Evolutionary conservation across 2,113 vertebrate species (phyloP).

Genomic region (Brachyistius frenatus): DNA sequence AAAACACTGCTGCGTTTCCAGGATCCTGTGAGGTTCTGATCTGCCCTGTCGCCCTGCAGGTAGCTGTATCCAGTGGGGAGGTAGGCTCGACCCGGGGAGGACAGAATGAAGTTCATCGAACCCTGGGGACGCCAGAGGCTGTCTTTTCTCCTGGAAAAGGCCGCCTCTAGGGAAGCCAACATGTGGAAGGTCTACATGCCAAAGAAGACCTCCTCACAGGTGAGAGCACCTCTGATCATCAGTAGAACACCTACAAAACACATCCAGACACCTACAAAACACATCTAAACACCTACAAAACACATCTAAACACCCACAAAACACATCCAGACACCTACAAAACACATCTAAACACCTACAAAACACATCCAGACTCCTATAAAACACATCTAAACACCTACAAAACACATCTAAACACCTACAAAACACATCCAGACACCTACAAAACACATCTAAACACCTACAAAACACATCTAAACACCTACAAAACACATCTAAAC

Average conservation of each 20-base stretch:
- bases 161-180: slow-evolving; percentile 95
- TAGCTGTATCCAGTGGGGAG: slow-evolving; percentile 97
- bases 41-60: slow-evolving; percentile 79
- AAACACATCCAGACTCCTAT: no score
- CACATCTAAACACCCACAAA: no score
- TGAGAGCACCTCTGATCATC: slow-evolving; percentile 63
- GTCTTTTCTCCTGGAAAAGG: slow-evolving; percentile 94
- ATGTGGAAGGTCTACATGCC: slow-evolving; percentile 95
- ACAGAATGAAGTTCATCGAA: slow-evolving; percentile 93
- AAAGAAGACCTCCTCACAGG: slow-evolving; percentile 93
- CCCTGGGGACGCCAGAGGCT: slow-evolving; percentile 96
- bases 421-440: no score
- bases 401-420: no score
- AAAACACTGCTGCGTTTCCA: no score
- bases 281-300: not conserved
- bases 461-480: no score
- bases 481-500: no score
- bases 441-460: no score
- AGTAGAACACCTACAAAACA: not conserved
- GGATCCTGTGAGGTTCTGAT: not conserved
- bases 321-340: no score
- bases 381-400: no score
- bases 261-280: not conserved
- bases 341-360: no score
- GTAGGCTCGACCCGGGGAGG: slow-evolving; percentile 89